These are phyloP conservation scores for Aphaenogaster ashmeadi DNA, from an alignment of 1,140 invertebrate genomes.

Conservation along the genomic window DNA sequence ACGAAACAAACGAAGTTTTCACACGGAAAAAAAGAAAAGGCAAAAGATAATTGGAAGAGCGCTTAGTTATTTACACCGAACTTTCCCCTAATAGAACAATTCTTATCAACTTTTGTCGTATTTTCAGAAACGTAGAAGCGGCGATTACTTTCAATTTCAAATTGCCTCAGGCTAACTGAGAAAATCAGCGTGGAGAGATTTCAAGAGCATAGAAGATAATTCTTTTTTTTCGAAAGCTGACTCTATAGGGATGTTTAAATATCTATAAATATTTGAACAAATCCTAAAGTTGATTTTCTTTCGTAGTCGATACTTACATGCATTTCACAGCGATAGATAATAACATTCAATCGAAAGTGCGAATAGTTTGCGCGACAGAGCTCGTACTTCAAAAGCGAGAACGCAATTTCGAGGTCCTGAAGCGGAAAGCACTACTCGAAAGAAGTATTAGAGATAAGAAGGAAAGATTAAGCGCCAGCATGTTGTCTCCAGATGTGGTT, in stretches of 20 bases:
- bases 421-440: conserved; percentile 6
- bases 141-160: conserved; percentile 64
- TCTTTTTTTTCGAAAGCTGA: not conserved
- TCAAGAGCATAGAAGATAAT: conserved; percentile 2
- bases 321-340: conserved; percentile 5
- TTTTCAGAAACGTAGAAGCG: not conserved
- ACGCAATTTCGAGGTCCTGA: conserved; percentile 47
- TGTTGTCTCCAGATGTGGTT: conserved; percentile 50
- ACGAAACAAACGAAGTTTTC: conserved; percentile 52
- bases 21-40: conserved; percentile 39
- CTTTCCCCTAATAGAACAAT: conserved; percentile 29
- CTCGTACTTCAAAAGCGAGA: conserved; percentile 8
- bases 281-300: conserved; percentile 10
- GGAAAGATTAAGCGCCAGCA: conserved; percentile 59
- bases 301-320: not conserved
- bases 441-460: conserved; percentile 57
- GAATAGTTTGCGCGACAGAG: conserved; percentile 9
- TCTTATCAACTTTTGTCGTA: conserved; percentile 28
- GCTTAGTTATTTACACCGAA: conserved; percentile 21
- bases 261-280: conserved; percentile 24
- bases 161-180: not conserved
- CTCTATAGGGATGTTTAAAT: not conserved
- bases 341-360: conserved; percentile 9
- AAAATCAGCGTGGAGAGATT: conserved; percentile 19
- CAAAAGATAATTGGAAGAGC: conserved; percentile 48